Base-by-base conservation (phyloP, 2,113 vertebrate species). In the Cacatua alba region DNA sequence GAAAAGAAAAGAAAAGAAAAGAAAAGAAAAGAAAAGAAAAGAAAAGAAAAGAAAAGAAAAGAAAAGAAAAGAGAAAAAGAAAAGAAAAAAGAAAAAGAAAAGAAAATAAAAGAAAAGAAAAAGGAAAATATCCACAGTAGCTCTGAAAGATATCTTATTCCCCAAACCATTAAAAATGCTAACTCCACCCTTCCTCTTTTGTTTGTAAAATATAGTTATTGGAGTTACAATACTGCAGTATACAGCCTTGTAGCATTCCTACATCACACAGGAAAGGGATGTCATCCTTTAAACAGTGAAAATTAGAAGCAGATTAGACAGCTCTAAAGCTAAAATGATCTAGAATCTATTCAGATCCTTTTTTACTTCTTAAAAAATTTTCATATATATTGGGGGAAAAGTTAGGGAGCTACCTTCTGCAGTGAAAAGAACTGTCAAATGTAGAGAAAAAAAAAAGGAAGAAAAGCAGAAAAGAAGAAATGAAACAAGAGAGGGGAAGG, bases 401-500 rank as follows among this genome's bases (percentile, higher is more conserved):
- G 13, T 37, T 16, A 46, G 2, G 6, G 12, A 67, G 8, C 20
- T 84, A 7, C 9, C 13, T 76, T 48, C 8, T 51, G 11, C 13
- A 26, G 9, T 53, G 29, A 76, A 60, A 76, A 88, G 19, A 41
- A 33, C 11, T 35, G 19, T 21, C 41, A 75, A 7, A 7, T 20
- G 16, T 3, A 39, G 25, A 60, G 26, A 59, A 68, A 24, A 37
- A 41, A 41, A n/a, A 17, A 24, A 37, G 8, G 2, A 12, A 59
- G 3, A 8, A n/a, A 26, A 16, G 2, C 3, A n/a, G 10, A 24
- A 16, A 16, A 3, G 8, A n/a, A 13, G 12, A 7, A 17, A 59
- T 44, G 5, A 25, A 37, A 26, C 9, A 2, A 39, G 20, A 6
- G 17, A 21, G 11, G 13, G 18, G 52, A 13, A 48, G 16, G 13